phyloP scores from a whole-genome alignment of 2,113 vertebrate genomes.

The Otis tarda region DNA sequence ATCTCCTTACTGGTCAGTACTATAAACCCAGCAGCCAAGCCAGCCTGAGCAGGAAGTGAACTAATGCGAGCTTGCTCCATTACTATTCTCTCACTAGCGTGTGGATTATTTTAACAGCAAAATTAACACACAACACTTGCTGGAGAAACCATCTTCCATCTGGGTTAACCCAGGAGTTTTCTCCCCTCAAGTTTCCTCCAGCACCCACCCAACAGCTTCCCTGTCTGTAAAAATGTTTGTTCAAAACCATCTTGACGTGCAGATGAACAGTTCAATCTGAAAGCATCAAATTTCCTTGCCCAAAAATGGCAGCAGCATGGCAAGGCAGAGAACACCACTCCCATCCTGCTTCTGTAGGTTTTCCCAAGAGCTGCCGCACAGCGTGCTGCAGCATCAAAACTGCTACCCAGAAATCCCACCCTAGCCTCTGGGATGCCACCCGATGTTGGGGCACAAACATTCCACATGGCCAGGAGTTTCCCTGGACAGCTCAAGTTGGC shows the following conservation, averaged over 20 bases:
- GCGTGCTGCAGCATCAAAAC: fast-evolving
- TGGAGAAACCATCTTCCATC: constrained; percentile 14
- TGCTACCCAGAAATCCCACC: background rate
- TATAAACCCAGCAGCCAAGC: background rate
- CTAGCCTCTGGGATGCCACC: background rate
- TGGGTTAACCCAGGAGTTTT: background rate
- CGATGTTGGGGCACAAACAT: fast-evolving
- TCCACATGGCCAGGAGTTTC: background rate
- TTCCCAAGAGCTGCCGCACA: background rate
- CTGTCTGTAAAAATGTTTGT: background rate
- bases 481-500: background rate
- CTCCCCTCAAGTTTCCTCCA: constrained; percentile 1
- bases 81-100: background rate
- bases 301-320: background rate
- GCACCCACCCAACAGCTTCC: constrained; percentile 19
- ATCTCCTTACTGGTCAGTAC: background rate
- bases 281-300: background rate
- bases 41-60: background rate
- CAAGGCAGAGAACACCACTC: background rate
- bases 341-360: fast-evolving
- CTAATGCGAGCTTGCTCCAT: background rate
- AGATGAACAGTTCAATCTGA: background rate
- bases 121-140: background rate
- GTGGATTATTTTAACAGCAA: constrained; percentile 48
- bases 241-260: background rate